phyloP scores from a whole-genome alignment of 2,113 vertebrate species.

The Halcyon senegalensis region DNA sequence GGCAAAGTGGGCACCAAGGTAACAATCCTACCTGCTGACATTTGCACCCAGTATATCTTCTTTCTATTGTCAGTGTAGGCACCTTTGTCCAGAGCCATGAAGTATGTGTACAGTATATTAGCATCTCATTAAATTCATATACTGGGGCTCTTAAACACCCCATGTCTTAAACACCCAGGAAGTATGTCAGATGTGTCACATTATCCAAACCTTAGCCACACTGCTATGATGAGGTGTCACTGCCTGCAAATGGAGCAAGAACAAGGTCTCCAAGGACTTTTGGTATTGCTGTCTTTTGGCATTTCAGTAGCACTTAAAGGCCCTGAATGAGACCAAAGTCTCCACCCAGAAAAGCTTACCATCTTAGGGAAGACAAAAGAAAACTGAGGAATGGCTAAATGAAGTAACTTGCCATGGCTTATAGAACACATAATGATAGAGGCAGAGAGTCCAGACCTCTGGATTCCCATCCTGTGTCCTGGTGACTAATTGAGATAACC shows the following conservation, averaged over 20 bases:
- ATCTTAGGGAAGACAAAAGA: background rate
- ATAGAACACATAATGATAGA: background rate
- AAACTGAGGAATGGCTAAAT: background rate
- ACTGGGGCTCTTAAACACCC: background rate
- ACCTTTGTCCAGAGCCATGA: background rate
- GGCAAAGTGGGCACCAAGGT: background rate
- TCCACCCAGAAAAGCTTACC: background rate
- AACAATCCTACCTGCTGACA: background rate
- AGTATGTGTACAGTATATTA: background rate
- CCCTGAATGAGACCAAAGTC: background rate
- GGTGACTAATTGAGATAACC: background rate
- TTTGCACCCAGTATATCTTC: background rate
- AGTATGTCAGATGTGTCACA: background rate
- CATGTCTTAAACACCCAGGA: slow-evolving; percentile 16
- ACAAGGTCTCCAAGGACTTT: background rate
- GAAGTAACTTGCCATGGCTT: background rate
- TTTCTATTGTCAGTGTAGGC: background rate
- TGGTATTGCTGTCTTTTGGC: background rate
- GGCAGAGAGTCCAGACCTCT: background rate
- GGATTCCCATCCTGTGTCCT: background rate
- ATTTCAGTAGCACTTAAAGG: background rate
- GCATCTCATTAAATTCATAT: background rate
- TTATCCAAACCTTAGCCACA: background rate
- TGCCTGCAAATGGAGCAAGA: background rate
- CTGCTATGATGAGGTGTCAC: background rate